Evolutionary conservation across 2,888 invertebrate species (phyloP), one percentile per base, ranked within the genome.

Genomic region (Cylloceria caligata): DNA sequence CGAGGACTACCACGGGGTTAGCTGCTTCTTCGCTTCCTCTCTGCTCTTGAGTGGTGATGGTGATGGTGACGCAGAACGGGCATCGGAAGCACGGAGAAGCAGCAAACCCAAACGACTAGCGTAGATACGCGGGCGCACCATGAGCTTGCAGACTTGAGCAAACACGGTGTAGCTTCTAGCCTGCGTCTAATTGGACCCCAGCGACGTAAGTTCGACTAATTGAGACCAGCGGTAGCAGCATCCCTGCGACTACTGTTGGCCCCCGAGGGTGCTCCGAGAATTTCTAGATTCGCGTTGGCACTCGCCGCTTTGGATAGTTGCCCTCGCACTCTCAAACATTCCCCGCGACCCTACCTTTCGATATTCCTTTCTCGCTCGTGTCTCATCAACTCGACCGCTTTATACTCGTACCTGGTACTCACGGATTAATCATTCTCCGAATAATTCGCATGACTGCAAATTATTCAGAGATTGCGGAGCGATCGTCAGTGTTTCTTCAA

Each of bases 161-260:
- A 92, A 92, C 92, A 92, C 91, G 91, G 90, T 90, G 89, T 89
- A 90, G 86, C 83, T 84, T 84, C 82, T 82, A 80, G 71, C 77
- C 82, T 88, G 90, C 91, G 90, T 93, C 92, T 93, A 92, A 93
- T 93, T 92, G 92, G 92, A 92, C 92, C 90, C 92, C 89, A 90
- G 92, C 91, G 92, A 92, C 90, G 90, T 91, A 92, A 92, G 92
- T 93, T 92, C 89, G 89, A 90, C 92, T 92, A 92, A 92, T 92
- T 92, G 92, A 92, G 92, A 92, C 92, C 92, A 90, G 91, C 89
- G 64, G 69, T 62, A 34, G 71, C 39, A 16, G 62, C 71, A 73
- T 36, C 78, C 68, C 72, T 64, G 68, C 69, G 80, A 57, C 62
- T 64, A 67, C 42, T 77, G 81, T 73, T 74, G 52, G 57, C 62